Conservation (phyloP, 2,113 vertebrate genomes). For the Paramormyrops kingsleyae region DNA sequence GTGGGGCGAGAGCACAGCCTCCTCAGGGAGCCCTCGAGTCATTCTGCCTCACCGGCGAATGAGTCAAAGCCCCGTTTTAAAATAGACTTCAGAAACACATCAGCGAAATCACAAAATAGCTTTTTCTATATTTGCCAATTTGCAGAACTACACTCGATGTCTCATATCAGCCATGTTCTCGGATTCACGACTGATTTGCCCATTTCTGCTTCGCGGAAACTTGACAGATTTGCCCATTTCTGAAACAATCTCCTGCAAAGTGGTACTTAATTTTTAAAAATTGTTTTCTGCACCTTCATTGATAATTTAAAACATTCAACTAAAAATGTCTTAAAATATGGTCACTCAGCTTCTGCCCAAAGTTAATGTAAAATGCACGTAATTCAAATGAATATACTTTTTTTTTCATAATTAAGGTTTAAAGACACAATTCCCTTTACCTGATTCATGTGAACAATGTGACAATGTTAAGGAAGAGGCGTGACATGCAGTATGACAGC, state of each 20-base stretch:
- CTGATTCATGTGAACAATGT: neutral
- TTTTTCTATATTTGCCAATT: neutral
- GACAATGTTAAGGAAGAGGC: neutral
- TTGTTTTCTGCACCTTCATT: neutral
- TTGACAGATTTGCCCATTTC: neutral
- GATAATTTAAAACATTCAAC: neutral
- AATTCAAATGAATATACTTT: slow-evolving; percentile 4
- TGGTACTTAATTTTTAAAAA: neutral
- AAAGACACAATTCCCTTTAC: neutral
- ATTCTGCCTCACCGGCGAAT: slow-evolving; percentile 55
- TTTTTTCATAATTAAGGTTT: neutral
- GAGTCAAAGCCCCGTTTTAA: slow-evolving; percentile 58
- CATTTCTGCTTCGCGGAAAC: neutral
- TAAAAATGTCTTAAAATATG: neutral
- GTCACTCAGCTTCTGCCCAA: neutral
- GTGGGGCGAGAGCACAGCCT: slow-evolving; percentile 27
- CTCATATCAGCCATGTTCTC: neutral
- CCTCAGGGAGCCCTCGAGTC: slow-evolving; percentile 57
- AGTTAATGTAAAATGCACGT: neutral
- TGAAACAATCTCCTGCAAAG: neutral
- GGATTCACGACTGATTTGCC: neutral
- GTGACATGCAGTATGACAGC: neutral
- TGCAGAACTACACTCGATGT: slow-evolving; percentile 5
- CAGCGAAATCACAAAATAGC: slow-evolving; percentile 13
- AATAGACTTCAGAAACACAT: slow-evolving; percentile 51